Conservation (phyloP, 2,888 invertebrate species). For the Capitulum mitella region DNA sequence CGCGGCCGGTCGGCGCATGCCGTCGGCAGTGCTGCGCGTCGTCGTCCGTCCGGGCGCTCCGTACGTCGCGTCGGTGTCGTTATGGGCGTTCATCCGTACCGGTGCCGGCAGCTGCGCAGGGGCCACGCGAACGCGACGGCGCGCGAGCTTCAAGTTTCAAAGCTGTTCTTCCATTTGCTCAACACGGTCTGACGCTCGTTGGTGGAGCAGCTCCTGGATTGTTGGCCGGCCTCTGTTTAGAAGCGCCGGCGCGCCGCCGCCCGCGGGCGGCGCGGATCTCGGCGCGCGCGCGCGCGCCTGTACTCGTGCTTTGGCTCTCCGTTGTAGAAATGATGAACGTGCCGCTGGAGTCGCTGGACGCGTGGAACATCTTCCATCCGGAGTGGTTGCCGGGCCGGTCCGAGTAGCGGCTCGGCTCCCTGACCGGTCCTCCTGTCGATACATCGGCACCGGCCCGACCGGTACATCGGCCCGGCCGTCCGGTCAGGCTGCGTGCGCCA, state of each 20-base stretch:
- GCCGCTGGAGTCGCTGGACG: not conserved
- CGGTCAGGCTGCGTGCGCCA: too few species aligned
- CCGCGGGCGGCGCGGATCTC: too few species aligned
- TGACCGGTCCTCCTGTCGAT: too few species aligned
- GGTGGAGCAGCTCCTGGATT: not conserved
- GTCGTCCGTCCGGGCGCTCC: not conserved
- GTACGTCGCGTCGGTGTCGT: not conserved
- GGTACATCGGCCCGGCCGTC: too few species aligned
- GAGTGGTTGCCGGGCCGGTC: not conserved
- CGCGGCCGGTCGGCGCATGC: not conserved
- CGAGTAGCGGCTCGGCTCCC: too few species aligned
- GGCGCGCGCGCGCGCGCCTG: too few species aligned
- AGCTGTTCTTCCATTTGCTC: slow-evolving; percentile 12
- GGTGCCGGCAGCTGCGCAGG: too few species aligned
- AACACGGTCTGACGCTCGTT: not conserved
- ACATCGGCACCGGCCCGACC: too few species aligned
- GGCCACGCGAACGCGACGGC: not conserved
- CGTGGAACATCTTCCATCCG: slow-evolving; percentile 2
- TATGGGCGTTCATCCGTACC: too few species aligned
- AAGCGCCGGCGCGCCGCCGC: too few species aligned
- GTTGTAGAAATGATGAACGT: not conserved
- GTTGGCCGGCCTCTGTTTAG: not conserved
- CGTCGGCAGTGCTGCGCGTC: not conserved
- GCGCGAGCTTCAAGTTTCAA: not conserved
- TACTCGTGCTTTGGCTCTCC: not conserved